Conservation (phyloP, 64 coral and sea anemone species). For the Montipora efflorescens region DNA sequence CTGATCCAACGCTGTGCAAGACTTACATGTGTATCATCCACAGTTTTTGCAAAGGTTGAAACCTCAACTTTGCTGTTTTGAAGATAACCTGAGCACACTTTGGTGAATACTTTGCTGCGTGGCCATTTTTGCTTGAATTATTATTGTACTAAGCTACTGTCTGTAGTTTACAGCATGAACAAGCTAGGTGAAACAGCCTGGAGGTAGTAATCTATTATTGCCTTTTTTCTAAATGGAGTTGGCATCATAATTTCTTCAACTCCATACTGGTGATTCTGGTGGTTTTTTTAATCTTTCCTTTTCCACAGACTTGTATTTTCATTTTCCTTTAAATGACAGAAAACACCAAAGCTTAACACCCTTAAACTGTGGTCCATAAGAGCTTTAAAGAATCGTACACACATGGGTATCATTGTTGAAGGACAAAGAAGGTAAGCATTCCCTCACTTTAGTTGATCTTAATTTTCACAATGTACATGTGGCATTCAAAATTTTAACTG, state of each 20-base stretch:
- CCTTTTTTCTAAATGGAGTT: too few relatives aligned
- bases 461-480: neutral
- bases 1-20: too few relatives aligned
- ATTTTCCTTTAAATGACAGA: constrained; percentile 8
- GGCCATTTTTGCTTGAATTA: too few relatives aligned
- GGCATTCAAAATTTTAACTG: neutral
- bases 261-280: neutral
- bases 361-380: constrained; percentile 69
- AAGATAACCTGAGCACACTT: too few relatives aligned
- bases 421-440: constrained; percentile 71
- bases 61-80: too few relatives aligned
- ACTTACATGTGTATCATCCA: too few relatives aligned
- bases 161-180: too few relatives aligned
- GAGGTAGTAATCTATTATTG: too few relatives aligned
- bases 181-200: too few relatives aligned
- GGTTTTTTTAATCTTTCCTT: neutral
- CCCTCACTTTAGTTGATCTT: neutral
- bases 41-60: too few relatives aligned
- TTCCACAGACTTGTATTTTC: neutral
- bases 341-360: neutral
- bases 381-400: constrained; percentile 56
- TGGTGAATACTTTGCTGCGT: too few relatives aligned
- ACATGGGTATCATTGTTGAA: constrained; percentile 77
- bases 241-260: neutral
- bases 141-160: too few relatives aligned